Conservation (phyloP, 2,113 vertebrate genomes). For the Nycticorax nycticorax region DNA sequence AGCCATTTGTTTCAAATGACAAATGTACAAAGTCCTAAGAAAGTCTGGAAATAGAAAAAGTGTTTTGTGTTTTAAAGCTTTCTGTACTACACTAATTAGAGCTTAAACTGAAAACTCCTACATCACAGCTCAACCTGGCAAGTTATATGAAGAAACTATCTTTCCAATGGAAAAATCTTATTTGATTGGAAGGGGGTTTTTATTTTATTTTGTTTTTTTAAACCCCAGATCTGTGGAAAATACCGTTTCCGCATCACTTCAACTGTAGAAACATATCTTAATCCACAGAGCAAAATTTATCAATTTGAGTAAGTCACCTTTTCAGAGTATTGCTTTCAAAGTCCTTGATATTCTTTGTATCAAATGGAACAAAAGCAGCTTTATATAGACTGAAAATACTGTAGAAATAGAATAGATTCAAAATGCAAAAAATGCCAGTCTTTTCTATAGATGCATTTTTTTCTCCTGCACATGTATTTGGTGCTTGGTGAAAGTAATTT, state of each 20-base stretch:
- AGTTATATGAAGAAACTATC: not conserved
- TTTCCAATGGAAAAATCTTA: not conserved
- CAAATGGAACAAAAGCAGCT: not conserved
- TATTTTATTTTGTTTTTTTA: not conserved
- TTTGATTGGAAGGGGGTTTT: not conserved
- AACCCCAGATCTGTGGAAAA: not conserved
- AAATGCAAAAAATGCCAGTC: not conserved
- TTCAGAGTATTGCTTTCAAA: not conserved
- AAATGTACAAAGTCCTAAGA: not conserved
- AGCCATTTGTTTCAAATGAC: not conserved
- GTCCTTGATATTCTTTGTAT: not conserved
- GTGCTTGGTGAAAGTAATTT: not conserved
- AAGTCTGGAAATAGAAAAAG: not conserved
- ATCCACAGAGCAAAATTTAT: not conserved
- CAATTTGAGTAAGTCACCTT: not conserved
- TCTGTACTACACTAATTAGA: not conserved
- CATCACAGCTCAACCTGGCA: not conserved
- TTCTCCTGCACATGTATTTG: not conserved
- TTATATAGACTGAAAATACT: not conserved
- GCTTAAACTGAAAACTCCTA: not conserved
- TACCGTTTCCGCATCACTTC: not conserved
- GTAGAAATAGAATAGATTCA: not conserved
- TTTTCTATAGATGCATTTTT: not conserved
- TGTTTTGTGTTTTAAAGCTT: not conserved
- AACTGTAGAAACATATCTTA: not conserved